Evolutionary conservation across 2,888 invertebrate genomes (phyloP).

Genomic region (Poecilus cupreus): DNA sequence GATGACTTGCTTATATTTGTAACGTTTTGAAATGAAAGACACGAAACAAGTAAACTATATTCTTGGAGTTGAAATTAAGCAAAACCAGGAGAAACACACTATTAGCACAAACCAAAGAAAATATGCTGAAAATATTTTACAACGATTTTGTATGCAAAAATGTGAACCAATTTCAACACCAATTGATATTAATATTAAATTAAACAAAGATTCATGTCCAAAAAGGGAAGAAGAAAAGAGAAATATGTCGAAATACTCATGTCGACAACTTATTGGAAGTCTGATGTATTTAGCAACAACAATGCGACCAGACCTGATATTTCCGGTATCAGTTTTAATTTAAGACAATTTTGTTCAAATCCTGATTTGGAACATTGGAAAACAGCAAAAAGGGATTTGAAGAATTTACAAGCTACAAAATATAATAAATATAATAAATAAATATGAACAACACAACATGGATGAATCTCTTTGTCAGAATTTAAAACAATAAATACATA

Average conservation of each 20-base stretch:
- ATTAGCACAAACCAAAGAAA: too few species aligned
- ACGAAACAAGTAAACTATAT: too few species aligned
- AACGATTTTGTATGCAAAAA: neutral
- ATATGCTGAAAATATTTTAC: neutral
- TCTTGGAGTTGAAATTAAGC: neutral
- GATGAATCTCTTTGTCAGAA: too few species aligned
- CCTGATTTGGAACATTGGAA: neutral
- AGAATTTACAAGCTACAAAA: too few species aligned
- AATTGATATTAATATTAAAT: neutral
- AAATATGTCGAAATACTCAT: neutral
- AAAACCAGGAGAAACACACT: neutral
- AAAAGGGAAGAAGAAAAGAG: neutral
- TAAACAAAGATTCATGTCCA: slow-evolving; percentile 8
- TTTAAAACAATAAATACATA: too few species aligned
- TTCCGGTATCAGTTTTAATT: neutral
- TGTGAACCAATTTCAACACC: slow-evolving; percentile 5
- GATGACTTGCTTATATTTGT: neutral
- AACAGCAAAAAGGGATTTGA: too few species aligned
- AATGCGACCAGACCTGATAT: neutral
- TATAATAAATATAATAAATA: too few species aligned
- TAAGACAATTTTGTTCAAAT: slow-evolving; percentile 13
- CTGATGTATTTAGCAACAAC: slow-evolving; percentile 25
- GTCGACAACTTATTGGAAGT: neutral
- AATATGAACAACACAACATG: too few species aligned
- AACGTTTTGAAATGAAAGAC: neutral